Conservation (phyloP, 2,113 vertebrate species). For the Callopanchax toddi region DNA sequence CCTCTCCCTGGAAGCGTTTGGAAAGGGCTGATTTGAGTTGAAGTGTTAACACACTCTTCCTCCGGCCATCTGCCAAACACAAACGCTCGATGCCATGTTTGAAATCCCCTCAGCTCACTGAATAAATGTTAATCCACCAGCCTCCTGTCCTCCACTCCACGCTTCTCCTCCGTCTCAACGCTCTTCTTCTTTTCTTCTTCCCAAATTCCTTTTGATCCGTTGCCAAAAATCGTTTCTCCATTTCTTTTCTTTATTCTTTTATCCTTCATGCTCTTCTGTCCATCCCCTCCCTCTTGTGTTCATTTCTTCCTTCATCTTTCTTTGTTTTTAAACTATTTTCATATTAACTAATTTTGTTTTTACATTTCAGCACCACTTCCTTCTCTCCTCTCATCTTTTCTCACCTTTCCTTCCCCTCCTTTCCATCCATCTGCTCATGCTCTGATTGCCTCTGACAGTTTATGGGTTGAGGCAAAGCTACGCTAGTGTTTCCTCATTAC, state of each 20-base stretch:
- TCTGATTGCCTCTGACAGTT: slow-evolving; percentile 69
- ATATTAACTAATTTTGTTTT: background rate
- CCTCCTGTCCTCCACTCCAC: slow-evolving; percentile 53
- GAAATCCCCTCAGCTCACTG: slow-evolving; percentile 57
- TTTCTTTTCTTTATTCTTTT: background rate
- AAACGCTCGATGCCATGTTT: slow-evolving; percentile 59
- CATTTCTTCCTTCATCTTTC: background rate
- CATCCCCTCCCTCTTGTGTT: background rate
- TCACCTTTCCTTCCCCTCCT: slow-evolving; percentile 7
- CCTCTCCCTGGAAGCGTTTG: slow-evolving; percentile 31
- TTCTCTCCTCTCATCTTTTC: background rate
- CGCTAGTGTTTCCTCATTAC: slow-evolving; percentile 66
- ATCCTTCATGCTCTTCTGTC: background rate
- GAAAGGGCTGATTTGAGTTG: slow-evolving; percentile 56
- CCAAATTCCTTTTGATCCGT: background rate
- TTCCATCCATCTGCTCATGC: slow-evolving; percentile 31
- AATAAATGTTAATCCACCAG: slow-evolving; percentile 61
- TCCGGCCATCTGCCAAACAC: slow-evolving; percentile 65
- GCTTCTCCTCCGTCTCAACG: background rate
- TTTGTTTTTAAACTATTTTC: background rate
- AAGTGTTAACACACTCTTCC: slow-evolving; percentile 63
- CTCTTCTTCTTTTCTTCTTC: slow-evolving; percentile 1
- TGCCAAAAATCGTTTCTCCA: background rate
- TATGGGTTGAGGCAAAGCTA: slow-evolving; percentile 57
- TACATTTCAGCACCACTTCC: background rate